Evolutionary conservation across 2,113 vertebrate species (phyloP).

Genomic region (Rallus limicola): DNA sequence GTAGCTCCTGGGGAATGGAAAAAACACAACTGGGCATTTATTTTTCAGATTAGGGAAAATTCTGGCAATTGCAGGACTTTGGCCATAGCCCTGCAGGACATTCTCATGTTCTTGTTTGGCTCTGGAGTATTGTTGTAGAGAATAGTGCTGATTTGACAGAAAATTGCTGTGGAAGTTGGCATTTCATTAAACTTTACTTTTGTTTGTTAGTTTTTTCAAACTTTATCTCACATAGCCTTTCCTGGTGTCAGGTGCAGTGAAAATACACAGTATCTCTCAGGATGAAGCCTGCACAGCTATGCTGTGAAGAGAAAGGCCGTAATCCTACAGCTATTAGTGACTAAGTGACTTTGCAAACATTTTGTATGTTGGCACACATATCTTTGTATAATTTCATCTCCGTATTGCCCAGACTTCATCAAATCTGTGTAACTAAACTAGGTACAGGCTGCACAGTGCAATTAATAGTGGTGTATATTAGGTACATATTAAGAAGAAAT

Average conservation of each 20-base stretch:
- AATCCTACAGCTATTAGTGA: not conserved
- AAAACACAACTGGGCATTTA: not conserved
- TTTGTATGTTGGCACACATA: not conserved
- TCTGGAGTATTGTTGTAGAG: not conserved
- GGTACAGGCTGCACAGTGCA: not conserved
- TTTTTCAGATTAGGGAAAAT: not conserved
- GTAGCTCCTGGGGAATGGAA: not conserved
- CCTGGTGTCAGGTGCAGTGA: not conserved
- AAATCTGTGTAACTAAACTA: not conserved
- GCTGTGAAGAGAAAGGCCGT: not conserved
- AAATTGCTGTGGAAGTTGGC: not conserved
- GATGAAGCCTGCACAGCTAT: not conserved
- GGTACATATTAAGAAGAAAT: not conserved
- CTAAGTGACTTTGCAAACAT: not conserved
- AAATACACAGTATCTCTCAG: not conserved
- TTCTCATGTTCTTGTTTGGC: not conserved
- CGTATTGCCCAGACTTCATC: not conserved
- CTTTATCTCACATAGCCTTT: not conserved
- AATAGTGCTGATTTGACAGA: not conserved
- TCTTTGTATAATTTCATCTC: not conserved
- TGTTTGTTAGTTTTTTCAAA: not conserved
- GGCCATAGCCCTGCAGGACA: not conserved
- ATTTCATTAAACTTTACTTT: not conserved
- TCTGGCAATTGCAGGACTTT: not conserved
- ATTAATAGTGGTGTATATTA: not conserved